Evolutionary conservation across 2,113 vertebrate species (phyloP).

Genomic region (Podocnemis expansa): DNA sequence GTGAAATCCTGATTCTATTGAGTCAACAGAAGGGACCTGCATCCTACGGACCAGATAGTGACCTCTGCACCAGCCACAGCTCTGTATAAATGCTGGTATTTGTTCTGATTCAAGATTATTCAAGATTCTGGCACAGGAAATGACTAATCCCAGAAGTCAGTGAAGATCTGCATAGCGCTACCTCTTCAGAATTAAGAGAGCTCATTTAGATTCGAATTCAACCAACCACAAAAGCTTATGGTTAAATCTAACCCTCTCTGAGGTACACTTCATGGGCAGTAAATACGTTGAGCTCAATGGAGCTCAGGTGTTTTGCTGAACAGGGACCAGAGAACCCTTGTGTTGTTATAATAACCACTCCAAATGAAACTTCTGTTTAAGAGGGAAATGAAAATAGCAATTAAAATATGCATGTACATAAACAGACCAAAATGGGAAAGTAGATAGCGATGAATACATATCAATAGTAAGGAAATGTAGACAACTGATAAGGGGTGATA

Average conservation of each 20-base stretch:
- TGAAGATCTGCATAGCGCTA: not conserved
- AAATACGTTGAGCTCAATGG: not conserved
- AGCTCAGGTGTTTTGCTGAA: not conserved
- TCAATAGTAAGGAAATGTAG: not conserved
- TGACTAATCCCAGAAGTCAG: not conserved
- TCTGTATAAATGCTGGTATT: not conserved
- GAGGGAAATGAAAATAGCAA: not conserved
- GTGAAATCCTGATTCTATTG: not conserved
- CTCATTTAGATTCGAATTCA: accelerated
- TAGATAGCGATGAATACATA: not conserved
- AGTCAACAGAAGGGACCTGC: not conserved
- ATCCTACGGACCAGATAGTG: not conserved
- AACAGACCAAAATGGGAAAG: not conserved
- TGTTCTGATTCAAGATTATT: not conserved
- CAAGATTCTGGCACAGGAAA: not conserved
- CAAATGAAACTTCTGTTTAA: not conserved
- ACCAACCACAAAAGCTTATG: not conserved
- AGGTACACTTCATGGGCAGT: not conserved
- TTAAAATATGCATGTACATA: not conserved
- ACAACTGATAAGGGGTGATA: not conserved
- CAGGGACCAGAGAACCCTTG: not conserved
- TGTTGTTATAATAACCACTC: not conserved
- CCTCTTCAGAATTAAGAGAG: not conserved
- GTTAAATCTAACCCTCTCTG: not conserved
- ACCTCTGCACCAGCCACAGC: accelerated